Evolutionary conservation across 2,888 invertebrate genomes (phyloP).

Genomic region (Meghimatium bilineatum): DNA sequence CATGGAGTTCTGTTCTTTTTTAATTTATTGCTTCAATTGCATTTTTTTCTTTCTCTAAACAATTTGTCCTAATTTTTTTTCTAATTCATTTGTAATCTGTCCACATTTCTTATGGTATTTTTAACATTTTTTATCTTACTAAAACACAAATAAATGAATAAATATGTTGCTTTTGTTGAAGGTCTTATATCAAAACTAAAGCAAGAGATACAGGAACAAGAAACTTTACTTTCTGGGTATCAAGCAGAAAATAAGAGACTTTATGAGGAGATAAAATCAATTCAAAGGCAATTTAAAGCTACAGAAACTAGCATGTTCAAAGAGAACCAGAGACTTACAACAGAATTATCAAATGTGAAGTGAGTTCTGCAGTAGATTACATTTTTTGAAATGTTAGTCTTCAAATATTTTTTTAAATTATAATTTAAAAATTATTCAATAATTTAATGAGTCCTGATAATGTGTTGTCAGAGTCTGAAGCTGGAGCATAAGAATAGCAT

Average conservation of each 20-base stretch:
- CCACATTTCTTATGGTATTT: too few species aligned
- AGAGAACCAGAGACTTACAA: slow-evolving; percentile 72
- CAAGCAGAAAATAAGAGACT: slow-evolving; percentile 75
- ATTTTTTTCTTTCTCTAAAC: too few species aligned
- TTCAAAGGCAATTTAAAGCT: slow-evolving; percentile 67
- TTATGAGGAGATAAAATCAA: slow-evolving; percentile 72
- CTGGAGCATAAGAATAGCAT: too few species aligned
- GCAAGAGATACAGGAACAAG: slow-evolving; percentile 73
- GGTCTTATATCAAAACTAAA: slow-evolving; percentile 61
- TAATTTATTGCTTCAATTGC: too few species aligned
- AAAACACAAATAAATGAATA: background rate
- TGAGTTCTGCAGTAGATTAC: slow-evolving; percentile 47
- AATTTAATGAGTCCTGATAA: too few species aligned
- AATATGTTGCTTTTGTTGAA: background rate
- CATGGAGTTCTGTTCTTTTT: too few species aligned
- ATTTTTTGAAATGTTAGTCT: too few species aligned
- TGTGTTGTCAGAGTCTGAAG: too few species aligned
- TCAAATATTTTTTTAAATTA: too few species aligned
- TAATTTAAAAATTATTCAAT: too few species aligned
- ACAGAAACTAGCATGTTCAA: slow-evolving; percentile 74
- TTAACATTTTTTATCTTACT: background rate
- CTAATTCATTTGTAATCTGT: too few species aligned
- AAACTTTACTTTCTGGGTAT: slow-evolving; percentile 73
- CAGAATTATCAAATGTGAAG: slow-evolving; percentile 71
- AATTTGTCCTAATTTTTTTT: too few species aligned